Evolutionary conservation across 2,888 invertebrate species (phyloP).

Genomic region (Argyra leucocephala): DNA sequence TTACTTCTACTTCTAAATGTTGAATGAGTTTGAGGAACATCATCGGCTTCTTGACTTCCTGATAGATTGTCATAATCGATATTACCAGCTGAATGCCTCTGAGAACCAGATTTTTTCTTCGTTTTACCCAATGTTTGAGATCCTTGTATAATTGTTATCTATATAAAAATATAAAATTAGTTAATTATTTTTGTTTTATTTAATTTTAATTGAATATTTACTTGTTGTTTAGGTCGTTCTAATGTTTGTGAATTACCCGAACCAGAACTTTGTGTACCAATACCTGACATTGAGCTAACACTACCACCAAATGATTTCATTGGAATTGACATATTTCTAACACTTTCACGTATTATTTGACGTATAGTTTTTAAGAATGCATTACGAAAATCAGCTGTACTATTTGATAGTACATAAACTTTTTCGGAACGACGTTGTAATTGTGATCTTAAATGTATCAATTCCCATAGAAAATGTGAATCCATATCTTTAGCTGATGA

Average conservation of each 20-base stretch:
- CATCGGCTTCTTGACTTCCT: conserved; percentile 65
- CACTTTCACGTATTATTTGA: conserved; percentile 93
- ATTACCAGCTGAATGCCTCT: conserved; percentile 72
- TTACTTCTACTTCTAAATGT: conserved; percentile 76
- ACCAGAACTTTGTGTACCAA: conserved; percentile 42
- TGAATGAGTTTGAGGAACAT: conserved; percentile 44
- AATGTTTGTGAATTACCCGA: conserved; percentile 50
- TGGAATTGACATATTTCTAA: conserved; percentile 93
- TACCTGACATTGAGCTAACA: conserved; percentile 43
- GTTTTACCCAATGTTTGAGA: conserved; percentile 76
- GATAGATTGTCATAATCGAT: conserved; percentile 76
- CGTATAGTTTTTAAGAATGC: conserved; percentile 94
- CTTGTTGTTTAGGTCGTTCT: conserved; percentile 57
- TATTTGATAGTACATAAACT: conserved; percentile 91
- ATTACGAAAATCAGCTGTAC: conserved; percentile 91
- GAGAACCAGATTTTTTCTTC: conserved; percentile 64
- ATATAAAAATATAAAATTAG: conserved; percentile 4
- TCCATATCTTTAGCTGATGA: conserved; percentile 92
- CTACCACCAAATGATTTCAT: conserved; percentile 56
- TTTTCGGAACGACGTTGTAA: conserved; percentile 89
- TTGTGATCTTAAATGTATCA: conserved; percentile 89
- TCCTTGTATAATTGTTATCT: conserved; percentile 61
- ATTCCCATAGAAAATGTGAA: conserved; percentile 93
- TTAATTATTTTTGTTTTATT: neutral
- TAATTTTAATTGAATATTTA: conserved; percentile 26